Percentiles rank a stretch among this genome's conserved stretches.
These are phyloP conservation scores for Amblyraja radiata DNA, from an alignment of 2,797 vertebrate species.

Conservation along the genomic window DNA sequence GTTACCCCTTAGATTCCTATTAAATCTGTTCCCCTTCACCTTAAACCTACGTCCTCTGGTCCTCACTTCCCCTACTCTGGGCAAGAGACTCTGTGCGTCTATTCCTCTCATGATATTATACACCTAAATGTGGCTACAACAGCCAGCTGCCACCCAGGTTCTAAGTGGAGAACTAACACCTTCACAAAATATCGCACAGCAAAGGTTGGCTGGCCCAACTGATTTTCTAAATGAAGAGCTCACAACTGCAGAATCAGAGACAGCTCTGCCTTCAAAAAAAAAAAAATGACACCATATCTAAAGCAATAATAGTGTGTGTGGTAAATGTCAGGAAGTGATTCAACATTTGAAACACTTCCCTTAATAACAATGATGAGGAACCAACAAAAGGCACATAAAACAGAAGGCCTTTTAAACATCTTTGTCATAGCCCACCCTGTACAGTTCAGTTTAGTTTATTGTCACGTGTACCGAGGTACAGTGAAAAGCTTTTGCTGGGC, in stretches of 20 bases:
- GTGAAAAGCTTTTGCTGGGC: no score
- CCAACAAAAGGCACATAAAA: background rate
- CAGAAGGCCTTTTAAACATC: background rate
- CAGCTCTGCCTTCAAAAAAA: background rate
- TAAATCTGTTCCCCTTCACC: no score
- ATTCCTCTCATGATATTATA: no score
- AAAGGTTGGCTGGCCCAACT: background rate
- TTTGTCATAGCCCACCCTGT: background rate
- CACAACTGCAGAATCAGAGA: background rate
- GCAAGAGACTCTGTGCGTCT: no score
- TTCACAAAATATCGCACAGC: background rate
- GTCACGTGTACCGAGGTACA: no score
- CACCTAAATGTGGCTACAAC: background rate
- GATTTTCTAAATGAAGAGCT: background rate
- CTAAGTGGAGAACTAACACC: background rate
- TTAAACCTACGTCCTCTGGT: no score
- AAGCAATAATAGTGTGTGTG: constrained; percentile 11
- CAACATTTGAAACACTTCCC: constrained; percentile 21
- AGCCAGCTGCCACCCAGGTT: background rate
- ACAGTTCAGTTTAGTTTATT: no score
- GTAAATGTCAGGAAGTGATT: constrained; percentile 8
- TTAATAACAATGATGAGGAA: background rate
- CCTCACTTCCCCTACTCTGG: no score
- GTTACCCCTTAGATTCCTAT: no score
- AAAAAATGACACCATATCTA: background rate